Evolutionary conservation across 1,140 invertebrate genomes (phyloP).

Genomic region (Philopotamus ludificatus): DNA sequence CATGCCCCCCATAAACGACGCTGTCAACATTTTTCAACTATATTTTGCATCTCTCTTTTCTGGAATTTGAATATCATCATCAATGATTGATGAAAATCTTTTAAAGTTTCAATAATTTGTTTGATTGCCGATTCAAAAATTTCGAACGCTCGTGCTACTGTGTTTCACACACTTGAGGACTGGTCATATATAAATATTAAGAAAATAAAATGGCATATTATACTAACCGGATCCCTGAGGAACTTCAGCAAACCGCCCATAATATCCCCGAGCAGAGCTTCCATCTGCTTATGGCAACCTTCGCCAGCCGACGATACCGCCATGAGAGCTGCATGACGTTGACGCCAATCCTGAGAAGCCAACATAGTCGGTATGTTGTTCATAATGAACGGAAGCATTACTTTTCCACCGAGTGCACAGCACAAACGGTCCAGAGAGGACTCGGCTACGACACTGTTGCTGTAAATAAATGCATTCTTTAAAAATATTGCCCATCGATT

Average conservation of each 20-base stretch:
- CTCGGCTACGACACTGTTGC: slow-evolving; percentile 93
- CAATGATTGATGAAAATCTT: too few species aligned
- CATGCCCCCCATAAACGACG: too few species aligned
- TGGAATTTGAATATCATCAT: too few species aligned
- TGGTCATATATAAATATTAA: slow-evolving; percentile 9
- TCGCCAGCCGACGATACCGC: slow-evolving; percentile 97
- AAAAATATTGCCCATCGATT: background rate
- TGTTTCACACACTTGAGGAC: too few species aligned
- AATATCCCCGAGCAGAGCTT: slow-evolving; percentile 85
- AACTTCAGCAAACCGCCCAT: slow-evolving; percentile 87
- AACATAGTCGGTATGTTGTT: slow-evolving; percentile 86
- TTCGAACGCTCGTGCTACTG: too few species aligned
- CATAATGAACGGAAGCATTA: slow-evolving; percentile 87
- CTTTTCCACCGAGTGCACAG: slow-evolving; percentile 94
- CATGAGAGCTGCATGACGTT: slow-evolving; percentile 95
- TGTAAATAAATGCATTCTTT: slow-evolving; percentile 48
- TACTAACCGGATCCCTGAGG: slow-evolving; percentile 71
- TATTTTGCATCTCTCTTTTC: too few species aligned
- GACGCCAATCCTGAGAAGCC: slow-evolving; percentile 77
- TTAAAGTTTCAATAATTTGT: too few species aligned
- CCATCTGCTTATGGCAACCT: slow-evolving; percentile 98
- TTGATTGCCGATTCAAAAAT: too few species aligned
- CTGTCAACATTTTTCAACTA: too few species aligned
- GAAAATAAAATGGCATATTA: slow-evolving; percentile 1
- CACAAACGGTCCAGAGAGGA: slow-evolving; percentile 94